A percentile compares a stretch with the other conserved stretches of the same genome.
Conservation (phyloP, 2,797 vertebrate species). For the Gallinago nigripennis region DNA sequence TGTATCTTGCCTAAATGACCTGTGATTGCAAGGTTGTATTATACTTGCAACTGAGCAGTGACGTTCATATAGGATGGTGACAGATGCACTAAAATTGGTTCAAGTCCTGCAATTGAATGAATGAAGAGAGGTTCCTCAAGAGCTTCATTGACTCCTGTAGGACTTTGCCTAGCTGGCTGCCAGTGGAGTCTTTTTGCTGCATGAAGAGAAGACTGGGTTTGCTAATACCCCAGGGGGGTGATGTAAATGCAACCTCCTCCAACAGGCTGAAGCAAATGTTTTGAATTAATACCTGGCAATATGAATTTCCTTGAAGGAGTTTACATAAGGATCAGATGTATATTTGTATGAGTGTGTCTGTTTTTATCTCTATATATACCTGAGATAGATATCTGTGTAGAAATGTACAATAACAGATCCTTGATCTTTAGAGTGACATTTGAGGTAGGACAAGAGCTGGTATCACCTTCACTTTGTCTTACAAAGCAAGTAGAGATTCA, state of each 20-base stretch:
- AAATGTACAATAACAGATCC: neutral
- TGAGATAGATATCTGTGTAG: neutral
- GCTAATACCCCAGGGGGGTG: neutral
- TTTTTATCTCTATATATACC: neutral
- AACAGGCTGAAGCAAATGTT: neutral
- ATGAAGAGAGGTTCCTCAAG: conserved; percentile 48
- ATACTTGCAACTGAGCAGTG: conserved; percentile 36
- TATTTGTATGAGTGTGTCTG: neutral
- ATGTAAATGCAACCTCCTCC: neutral
- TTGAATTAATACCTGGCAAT: neutral
- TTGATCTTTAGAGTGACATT: neutral
- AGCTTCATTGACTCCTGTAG: conserved; percentile 38
- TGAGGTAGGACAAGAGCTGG: neutral
- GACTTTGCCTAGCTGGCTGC: conserved; percentile 1
- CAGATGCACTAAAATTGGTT: conserved; percentile 59
- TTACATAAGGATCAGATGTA: neutral
- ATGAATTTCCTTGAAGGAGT: neutral
- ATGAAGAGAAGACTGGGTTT: neutral
- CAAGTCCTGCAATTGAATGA: conserved; percentile 50
- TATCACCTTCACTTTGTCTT: neutral
- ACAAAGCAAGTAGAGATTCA: neutral
- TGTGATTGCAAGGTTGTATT: conserved; percentile 61
- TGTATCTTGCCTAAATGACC: conserved; percentile 50
- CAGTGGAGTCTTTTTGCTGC: neutral
- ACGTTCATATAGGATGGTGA: conserved; percentile 39